These are phyloP conservation scores for Mola mola DNA, from an alignment of 2,113 vertebrate genomes.

Conservation along the genomic window DNA sequence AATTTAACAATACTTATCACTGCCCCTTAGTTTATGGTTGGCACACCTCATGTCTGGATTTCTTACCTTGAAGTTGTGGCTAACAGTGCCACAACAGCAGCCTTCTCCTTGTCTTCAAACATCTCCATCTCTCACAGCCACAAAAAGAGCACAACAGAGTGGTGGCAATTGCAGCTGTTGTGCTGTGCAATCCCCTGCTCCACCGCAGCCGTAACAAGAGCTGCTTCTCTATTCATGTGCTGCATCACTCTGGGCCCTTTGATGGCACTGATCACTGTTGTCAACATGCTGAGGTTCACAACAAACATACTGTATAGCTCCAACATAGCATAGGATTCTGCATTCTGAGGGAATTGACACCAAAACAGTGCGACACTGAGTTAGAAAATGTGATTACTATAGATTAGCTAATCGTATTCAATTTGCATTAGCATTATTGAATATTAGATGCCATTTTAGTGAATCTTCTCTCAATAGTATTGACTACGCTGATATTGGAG, in stretches of 20 bases:
- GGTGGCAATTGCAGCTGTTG: conserved; percentile 54
- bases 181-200: conserved; percentile 57
- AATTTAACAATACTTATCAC: conserved; percentile 56
- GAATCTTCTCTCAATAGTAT: conserved; percentile 47
- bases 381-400: conserved; percentile 40
- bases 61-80: conserved; percentile 51
- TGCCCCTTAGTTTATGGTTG: conserved; percentile 18
- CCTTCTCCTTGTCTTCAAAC: conserved; percentile 75
- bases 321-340: conserved; percentile 13
- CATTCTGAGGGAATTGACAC: too few species aligned
- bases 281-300: conserved; percentile 33
- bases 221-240: conserved; percentile 59
- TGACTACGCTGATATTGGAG: conserved; percentile 37
- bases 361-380: conserved; percentile 8
- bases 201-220: conserved; percentile 43
- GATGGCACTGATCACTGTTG: conserved; percentile 66
- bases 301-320: conserved; percentile 25
- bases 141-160: conserved; percentile 68
- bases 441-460: conserved; percentile 42
- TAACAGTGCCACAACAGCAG: conserved; percentile 51
- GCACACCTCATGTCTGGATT: conserved; percentile 24
- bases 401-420: conserved; percentile 54
- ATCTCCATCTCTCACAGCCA: conserved; percentile 66
- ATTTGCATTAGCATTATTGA: conserved; percentile 61
- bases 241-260: conserved; percentile 57